Evolutionary conservation across 2,797 vertebrate species (phyloP).

Genomic region (Chiloscyllium punctatum): DNA sequence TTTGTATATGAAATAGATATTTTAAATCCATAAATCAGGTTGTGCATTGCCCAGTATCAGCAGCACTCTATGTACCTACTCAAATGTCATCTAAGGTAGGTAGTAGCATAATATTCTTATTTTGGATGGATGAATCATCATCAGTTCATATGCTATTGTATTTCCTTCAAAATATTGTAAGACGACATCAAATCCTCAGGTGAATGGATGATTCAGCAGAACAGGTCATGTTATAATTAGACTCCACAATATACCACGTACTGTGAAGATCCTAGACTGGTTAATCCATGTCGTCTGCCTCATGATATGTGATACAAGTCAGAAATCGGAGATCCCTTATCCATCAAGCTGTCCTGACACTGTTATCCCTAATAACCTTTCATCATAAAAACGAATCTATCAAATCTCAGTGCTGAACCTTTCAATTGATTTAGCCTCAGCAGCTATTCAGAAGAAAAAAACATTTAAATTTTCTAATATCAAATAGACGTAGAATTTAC

Average conservation of each 20-base stretch:
- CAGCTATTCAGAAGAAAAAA: neutral
- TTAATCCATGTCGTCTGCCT: neutral
- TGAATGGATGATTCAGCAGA: neutral
- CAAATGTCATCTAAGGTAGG: neutral
- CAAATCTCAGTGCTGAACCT: neutral
- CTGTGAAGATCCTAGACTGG: neutral
- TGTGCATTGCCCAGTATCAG: neutral
- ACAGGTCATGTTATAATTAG: neutral
- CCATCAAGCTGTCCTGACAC: too few relatives aligned
- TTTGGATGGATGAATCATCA: neutral
- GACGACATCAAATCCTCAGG: neutral
- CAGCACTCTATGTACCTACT: neutral
- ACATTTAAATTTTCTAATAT: neutral
- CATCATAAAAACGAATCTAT: neutral
- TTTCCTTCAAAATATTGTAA: too few relatives aligned
- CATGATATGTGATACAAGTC: neutral
- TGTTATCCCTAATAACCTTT: neutral
- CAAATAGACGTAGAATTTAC: neutral
- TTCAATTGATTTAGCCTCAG: neutral
- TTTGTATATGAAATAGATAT: neutral
- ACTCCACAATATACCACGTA: neutral
- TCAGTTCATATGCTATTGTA: neutral
- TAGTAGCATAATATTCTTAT: neutral
- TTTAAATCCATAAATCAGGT: neutral
- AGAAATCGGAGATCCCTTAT: too few relatives aligned